phyloP scores from a whole-genome alignment of 2,797 vertebrate species.

The Crocidura indochinensis region DNA sequence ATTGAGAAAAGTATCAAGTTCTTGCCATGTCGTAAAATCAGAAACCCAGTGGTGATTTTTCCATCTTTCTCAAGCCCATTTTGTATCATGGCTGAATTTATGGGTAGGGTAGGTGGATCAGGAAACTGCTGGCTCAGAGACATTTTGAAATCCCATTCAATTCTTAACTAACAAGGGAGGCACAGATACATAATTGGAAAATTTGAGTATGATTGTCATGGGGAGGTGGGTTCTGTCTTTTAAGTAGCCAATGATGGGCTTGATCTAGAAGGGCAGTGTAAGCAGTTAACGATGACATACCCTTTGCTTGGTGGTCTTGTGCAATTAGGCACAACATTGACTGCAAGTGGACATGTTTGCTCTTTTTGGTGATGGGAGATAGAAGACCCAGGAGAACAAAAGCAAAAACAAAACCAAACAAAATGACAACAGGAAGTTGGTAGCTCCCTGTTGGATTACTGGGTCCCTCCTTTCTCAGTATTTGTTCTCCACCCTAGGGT shows the following conservation, averaged over 20 bases:
- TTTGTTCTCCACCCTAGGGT: too few species aligned
- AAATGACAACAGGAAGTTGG: background rate
- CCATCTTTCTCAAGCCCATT: background rate
- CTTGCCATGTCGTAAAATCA: background rate
- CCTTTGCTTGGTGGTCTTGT: background rate
- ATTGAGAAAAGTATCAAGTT: conserved; percentile 25
- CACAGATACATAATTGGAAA: background rate
- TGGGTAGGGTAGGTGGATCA: background rate
- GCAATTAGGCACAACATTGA: too few species aligned
- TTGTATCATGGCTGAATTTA: background rate
- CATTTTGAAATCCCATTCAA: background rate
- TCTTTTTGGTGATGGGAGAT: conserved; percentile 35
- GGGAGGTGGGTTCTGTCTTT: background rate
- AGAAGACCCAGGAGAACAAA: conserved; percentile 22
- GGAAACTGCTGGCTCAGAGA: background rate
- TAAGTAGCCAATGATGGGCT: background rate
- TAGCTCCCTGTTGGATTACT: too few species aligned
- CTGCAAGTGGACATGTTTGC: background rate
- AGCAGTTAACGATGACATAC: background rate
- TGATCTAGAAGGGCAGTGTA: background rate
- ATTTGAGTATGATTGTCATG: background rate
- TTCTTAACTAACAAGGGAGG: background rate
- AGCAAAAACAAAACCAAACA: background rate
- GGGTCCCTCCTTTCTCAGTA: too few species aligned
- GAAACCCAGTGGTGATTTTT: conserved; percentile 33